These are phyloP conservation scores for Tuberolachnus salignus DNA, from an alignment of 2,888 invertebrate genomes.

Conservation along the genomic window DNA sequence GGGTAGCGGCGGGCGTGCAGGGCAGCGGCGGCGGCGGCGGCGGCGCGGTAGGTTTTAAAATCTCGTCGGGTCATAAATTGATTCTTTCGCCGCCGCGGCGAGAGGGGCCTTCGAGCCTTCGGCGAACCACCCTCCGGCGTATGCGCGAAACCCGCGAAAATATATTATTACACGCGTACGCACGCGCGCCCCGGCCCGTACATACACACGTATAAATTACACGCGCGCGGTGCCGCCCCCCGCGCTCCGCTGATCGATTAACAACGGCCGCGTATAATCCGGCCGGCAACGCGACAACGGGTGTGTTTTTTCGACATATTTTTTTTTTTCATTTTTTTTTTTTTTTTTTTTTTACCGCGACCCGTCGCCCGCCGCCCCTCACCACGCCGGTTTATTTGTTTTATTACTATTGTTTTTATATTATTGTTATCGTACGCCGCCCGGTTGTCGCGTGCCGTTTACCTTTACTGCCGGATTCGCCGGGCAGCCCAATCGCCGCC, in stretches of 20 bases:
- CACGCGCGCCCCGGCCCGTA: neutral
- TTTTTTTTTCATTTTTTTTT: too few relatives aligned
- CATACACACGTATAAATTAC: neutral
- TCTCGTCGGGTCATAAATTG: slow-evolving; percentile 50
- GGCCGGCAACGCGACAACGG: neutral
- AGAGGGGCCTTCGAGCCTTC: neutral
- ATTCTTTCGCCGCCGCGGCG: slow-evolving; percentile 16
- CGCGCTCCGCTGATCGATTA: neutral
- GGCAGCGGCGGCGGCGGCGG: neutral
- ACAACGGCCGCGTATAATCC: neutral
- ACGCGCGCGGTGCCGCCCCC: neutral
- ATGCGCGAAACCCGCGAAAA: neutral
- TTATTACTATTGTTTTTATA: too few relatives aligned
- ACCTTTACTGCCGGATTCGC: too few relatives aligned
- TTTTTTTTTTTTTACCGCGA: too few relatives aligned
- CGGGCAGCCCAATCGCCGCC: too few relatives aligned
- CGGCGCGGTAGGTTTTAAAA: slow-evolving; percentile 17
- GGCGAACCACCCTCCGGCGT: too few relatives aligned
- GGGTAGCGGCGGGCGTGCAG: neutral
- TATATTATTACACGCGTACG: neutral
- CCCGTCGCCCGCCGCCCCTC: too few relatives aligned
- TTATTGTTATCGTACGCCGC: too few relatives aligned
- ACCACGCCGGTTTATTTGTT: too few relatives aligned
- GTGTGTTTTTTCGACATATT: too few relatives aligned
- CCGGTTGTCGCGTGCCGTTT: too few relatives aligned